Evolutionary conservation across 2,888 invertebrate species (phyloP).

Genomic region (Metopia argyrocephala): DNA sequence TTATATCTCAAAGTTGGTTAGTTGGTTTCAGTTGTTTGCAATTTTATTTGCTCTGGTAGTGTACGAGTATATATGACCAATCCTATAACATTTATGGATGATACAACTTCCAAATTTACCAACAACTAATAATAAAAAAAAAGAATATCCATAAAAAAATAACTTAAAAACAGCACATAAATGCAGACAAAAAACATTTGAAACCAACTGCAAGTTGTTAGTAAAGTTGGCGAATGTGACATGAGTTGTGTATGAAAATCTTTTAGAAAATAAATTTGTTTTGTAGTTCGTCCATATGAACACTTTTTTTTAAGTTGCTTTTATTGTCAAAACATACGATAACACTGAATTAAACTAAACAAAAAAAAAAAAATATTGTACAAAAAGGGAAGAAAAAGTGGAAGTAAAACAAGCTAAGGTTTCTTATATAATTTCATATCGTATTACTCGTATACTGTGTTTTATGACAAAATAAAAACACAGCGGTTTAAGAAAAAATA

Average conservation of each 20-base stretch:
- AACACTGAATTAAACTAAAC: conserved; percentile 2
- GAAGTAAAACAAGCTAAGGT: not conserved
- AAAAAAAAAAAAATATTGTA: conserved; percentile 13
- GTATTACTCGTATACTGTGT: conserved; percentile 24
- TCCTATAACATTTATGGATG: conserved; percentile 57
- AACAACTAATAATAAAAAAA: conserved; percentile 60
- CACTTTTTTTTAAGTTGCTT: conserved; percentile 24
- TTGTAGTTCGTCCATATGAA: not conserved
- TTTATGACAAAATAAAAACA: conserved; percentile 21
- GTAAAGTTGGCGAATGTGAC: conserved; percentile 30
- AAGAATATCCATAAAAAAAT: conserved; percentile 21
- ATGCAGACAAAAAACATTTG: not conserved
- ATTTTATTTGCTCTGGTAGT: not conserved
- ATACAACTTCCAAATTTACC: conserved; percentile 58
- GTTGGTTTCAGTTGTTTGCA: conserved; percentile 36
- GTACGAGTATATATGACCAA: conserved; percentile 20
- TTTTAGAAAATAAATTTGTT: not conserved
- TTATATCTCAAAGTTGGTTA: conserved; percentile 41
- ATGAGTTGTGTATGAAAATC: conserved; percentile 20
- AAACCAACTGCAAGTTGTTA: conserved; percentile 9
- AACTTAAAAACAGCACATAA: not conserved
- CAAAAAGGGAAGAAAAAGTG: no score
- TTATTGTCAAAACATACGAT: conserved; percentile 53
- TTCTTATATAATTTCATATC: conserved; percentile 45
- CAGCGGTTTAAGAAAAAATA: not conserved